Percentiles rank a stretch among this genome's conserved stretches.
Evolutionary conservation across 2,888 invertebrate species (phyloP).

Genomic region (Thalpophila matura): DNA sequence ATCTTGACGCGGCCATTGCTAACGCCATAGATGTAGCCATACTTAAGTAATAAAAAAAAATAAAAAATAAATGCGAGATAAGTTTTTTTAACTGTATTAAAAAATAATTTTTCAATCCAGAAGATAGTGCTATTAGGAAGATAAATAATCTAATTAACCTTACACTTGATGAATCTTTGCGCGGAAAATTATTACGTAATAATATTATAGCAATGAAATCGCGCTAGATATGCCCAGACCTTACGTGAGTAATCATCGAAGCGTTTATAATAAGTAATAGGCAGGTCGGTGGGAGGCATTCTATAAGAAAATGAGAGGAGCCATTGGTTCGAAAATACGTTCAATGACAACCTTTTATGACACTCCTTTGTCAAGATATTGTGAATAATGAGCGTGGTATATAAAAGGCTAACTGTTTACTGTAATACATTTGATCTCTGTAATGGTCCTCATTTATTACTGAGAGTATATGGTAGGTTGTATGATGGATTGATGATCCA

Average conservation of each 20-base stretch:
- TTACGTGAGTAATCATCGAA: conserved; percentile 73
- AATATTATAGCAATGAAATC: conserved; percentile 52
- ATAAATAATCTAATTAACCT: too few relatives aligned
- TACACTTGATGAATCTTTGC: too few relatives aligned
- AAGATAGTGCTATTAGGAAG: too few relatives aligned
- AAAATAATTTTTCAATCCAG: too few relatives aligned
- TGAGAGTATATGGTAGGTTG: neutral
- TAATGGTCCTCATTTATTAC: conserved; percentile 41
- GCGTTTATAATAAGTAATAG: conserved; percentile 71
- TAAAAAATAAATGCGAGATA: too few relatives aligned
- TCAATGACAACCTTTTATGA: conserved; percentile 63
- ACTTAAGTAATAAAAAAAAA: too few relatives aligned
- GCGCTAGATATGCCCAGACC: conserved; percentile 65
- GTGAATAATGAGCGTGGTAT: conserved; percentile 43
- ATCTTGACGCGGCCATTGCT: too few relatives aligned
- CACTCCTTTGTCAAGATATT: conserved; percentile 53
- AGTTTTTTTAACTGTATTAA: too few relatives aligned
- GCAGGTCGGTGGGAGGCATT: conserved; percentile 69
- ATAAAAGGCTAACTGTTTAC: conserved; percentile 45
- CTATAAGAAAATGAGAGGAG: conserved; percentile 74
- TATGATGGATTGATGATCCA: conserved; percentile 16
- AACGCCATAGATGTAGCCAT: too few relatives aligned
- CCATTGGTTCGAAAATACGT: conserved; percentile 72
- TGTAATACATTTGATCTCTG: conserved; percentile 28
- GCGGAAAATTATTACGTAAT: conserved; percentile 12